Evolutionary conservation across 2,888 invertebrate genomes (phyloP).

Genomic region (Drosophila austrosaltans): DNA sequence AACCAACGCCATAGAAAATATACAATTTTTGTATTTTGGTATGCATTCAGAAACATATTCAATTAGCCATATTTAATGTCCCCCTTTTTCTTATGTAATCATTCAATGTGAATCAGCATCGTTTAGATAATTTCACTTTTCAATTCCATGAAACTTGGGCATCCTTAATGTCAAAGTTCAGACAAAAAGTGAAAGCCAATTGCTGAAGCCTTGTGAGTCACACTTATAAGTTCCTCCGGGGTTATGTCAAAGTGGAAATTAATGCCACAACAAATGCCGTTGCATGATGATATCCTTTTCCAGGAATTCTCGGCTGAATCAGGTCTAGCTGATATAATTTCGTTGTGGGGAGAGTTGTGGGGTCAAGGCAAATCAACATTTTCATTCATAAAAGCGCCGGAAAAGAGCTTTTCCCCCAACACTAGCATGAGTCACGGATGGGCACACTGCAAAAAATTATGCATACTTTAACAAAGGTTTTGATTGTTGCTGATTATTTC

Average conservation of each 20-base stretch:
- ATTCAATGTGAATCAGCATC: slow-evolving; percentile 7
- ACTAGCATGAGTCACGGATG: slow-evolving; percentile 23
- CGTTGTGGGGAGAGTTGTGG: slow-evolving; percentile 9
- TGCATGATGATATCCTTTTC: slow-evolving; percentile 78
- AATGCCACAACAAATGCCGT: slow-evolving; percentile 73
- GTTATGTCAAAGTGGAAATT: slow-evolving; percentile 30
- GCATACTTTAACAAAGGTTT: slow-evolving; percentile 15
- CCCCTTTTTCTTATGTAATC: neutral
- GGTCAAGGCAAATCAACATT: slow-evolving; percentile 32
- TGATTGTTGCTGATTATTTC: slow-evolving; percentile 28
- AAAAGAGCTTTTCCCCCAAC: slow-evolving; percentile 59
- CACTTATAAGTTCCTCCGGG: slow-evolving; percentile 20
- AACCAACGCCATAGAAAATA: no score
- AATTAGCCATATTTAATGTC: no score
- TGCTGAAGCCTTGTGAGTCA: slow-evolving; percentile 63
- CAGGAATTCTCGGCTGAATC: slow-evolving; percentile 75
- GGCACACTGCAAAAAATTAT: slow-evolving; percentile 57
- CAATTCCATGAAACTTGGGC: slow-evolving; percentile 57
- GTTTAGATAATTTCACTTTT: slow-evolving; percentile 35
- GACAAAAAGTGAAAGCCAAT: slow-evolving; percentile 56
- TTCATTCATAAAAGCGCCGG: slow-evolving; percentile 77
- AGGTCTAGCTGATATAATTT: slow-evolving; percentile 33
- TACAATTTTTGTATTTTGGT: no score
- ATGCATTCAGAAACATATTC: no score
- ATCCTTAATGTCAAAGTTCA: slow-evolving; percentile 64